Evolutionary conservation across 2,113 vertebrate species (phyloP).

Genomic region (Ceuthmochares aereus): DNA sequence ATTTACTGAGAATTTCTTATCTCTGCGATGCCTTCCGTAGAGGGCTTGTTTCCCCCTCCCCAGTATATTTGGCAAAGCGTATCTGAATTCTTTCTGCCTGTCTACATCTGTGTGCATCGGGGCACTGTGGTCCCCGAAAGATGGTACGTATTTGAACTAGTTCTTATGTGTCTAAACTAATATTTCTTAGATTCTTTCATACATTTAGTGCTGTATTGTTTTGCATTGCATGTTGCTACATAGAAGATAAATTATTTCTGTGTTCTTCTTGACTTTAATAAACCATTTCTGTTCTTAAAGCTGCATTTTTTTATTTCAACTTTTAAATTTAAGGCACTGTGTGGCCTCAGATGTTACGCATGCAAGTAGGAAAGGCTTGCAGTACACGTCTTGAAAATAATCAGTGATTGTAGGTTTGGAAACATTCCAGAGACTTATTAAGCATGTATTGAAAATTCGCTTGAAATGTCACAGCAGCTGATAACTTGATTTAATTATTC

Average conservation of each 20-base stretch:
- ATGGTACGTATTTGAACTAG: not conserved
- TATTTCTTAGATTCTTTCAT: not conserved
- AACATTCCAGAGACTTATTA: not conserved
- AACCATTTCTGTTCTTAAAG: not conserved
- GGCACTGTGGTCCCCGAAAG: not conserved
- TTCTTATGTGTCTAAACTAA: not conserved
- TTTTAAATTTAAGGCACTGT: not conserved
- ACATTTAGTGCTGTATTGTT: not conserved
- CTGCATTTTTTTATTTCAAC: not conserved
- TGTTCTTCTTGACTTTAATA: fast-evolving
- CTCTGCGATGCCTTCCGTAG: not conserved
- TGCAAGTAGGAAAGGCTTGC: not conserved
- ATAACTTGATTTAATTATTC: not conserved
- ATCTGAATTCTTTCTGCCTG: not conserved
- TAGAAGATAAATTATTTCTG: not conserved
- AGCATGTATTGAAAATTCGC: not conserved
- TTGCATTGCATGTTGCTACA: not conserved
- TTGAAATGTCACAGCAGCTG: not conserved
- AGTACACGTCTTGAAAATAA: not conserved
- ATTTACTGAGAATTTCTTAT: not conserved
- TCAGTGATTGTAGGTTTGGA: not conserved
- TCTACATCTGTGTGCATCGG: not conserved
- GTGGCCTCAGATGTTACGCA: not conserved
- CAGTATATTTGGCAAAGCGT: not conserved
- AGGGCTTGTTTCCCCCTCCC: not conserved